A percentile compares a stretch with the other conserved stretches of the same genome.
Conservation (phyloP, 2,113 vertebrate species). For the Glaucomys volans region DNA sequence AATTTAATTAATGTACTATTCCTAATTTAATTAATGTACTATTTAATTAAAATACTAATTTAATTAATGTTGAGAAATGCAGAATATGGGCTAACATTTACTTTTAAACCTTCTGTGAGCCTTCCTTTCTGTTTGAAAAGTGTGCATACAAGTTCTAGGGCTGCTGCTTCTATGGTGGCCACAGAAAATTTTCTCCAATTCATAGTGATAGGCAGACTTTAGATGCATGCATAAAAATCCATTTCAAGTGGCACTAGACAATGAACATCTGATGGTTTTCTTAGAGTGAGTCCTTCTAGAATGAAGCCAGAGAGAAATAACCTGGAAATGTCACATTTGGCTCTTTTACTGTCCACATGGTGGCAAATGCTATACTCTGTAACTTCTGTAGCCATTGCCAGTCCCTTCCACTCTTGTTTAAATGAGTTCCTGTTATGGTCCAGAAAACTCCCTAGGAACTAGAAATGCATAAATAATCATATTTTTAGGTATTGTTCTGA, state of each 20-base stretch:
- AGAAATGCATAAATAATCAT: not conserved
- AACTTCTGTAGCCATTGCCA: not conserved
- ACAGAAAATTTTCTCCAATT: slow-evolving; percentile 7
- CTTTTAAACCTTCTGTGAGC: not conserved
- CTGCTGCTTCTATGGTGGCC: not conserved
- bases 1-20: not conserved
- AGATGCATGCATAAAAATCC: not conserved
- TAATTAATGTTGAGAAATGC: not conserved
- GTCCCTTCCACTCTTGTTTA: not conserved
- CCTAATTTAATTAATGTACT: not conserved
- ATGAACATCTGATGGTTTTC: not conserved
- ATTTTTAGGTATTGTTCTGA: not conserved
- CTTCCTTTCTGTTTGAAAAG: not conserved
- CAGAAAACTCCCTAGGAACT: not conserved
- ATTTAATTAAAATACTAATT: not conserved
- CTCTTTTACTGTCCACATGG: not conserved
- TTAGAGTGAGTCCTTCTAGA: not conserved
- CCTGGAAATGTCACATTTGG: not conserved
- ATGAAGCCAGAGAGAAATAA: not conserved
- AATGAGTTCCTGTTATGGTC: not conserved
- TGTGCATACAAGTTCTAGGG: not conserved
- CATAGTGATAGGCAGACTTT: not conserved
- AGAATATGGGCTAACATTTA: not conserved
- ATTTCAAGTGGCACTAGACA: not conserved
- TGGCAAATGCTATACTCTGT: not conserved